These are phyloP conservation scores for Phengaris arion DNA, from an alignment of 2,888 invertebrate genomes.

Conservation along the genomic window DNA sequence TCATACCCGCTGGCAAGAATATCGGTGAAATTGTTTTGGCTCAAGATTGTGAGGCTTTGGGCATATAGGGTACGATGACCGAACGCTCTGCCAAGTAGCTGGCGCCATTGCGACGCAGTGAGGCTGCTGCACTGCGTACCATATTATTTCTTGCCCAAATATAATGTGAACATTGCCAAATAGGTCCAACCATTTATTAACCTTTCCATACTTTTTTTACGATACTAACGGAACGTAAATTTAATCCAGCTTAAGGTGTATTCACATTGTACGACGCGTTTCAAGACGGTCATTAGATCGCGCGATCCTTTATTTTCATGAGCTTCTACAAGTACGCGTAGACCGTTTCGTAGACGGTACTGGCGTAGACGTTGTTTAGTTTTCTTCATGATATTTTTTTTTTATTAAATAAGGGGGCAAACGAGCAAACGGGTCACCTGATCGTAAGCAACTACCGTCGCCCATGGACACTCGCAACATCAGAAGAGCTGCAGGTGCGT, in stretches of 20 bases:
- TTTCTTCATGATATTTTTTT: too few species aligned
- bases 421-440: too few species aligned
- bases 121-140: constrained; percentile 72
- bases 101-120: constrained; percentile 75
- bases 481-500: too few species aligned
- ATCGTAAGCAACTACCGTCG: too few species aligned
- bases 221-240: constrained; percentile 34
- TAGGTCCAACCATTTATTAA: constrained; percentile 49
- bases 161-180: constrained; percentile 65
- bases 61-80: constrained; percentile 75
- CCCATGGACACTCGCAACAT: too few species aligned
- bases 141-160: constrained; percentile 57
- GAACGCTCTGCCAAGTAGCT: constrained; percentile 71
- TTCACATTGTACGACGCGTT: not conserved
- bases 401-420: too few species aligned
- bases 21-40: constrained; percentile 78
- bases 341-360: too few species aligned
- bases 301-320: not conserved
- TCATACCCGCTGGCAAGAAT: constrained; percentile 60
- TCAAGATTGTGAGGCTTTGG: constrained; percentile 64
- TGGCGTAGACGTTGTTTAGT: too few species aligned
- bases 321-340: too few species aligned
- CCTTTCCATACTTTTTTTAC: constrained; percentile 37
- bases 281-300: not conserved
- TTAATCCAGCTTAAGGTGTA: constrained; percentile 2